Evolutionary conservation across 2,113 vertebrate genomes (phyloP).

Genomic region (Eulemur rufifrons): DNA sequence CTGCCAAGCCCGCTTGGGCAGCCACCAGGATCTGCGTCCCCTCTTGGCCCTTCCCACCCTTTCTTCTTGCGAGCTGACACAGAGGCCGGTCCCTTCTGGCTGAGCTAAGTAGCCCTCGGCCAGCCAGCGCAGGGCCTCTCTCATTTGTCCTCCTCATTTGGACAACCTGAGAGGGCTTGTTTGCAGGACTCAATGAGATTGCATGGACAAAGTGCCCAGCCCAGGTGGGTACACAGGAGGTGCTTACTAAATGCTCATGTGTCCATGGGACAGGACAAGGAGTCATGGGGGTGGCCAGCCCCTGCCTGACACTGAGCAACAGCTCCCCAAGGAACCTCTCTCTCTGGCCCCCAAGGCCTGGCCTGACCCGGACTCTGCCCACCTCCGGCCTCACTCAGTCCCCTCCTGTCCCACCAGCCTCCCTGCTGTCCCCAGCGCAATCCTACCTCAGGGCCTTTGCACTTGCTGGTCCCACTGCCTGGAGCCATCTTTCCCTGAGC

Average conservation of each 20-base stretch:
- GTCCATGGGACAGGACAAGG: neutral
- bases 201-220: neutral
- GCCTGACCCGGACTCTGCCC: neutral
- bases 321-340: too few relatives aligned
- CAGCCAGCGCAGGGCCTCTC: neutral
- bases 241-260: neutral
- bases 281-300: rapidly evolving
- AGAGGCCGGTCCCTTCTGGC: neutral
- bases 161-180: neutral
- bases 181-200: neutral
- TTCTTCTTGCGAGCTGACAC: neutral
- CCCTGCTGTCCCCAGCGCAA: neutral
- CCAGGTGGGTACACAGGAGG: neutral
- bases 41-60: neutral
- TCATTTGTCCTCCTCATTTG: neutral
- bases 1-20: neutral
- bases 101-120: neutral
- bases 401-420: neutral
- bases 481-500: neutral
- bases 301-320: neutral
- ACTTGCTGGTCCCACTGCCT: neutral
- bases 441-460: neutral
- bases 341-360: neutral
- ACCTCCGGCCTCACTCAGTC: neutral
- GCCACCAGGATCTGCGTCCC: neutral